Base-by-base conservation (phyloP, 2,888 invertebrate species). In the Opisthograptis luteolata region DNA sequence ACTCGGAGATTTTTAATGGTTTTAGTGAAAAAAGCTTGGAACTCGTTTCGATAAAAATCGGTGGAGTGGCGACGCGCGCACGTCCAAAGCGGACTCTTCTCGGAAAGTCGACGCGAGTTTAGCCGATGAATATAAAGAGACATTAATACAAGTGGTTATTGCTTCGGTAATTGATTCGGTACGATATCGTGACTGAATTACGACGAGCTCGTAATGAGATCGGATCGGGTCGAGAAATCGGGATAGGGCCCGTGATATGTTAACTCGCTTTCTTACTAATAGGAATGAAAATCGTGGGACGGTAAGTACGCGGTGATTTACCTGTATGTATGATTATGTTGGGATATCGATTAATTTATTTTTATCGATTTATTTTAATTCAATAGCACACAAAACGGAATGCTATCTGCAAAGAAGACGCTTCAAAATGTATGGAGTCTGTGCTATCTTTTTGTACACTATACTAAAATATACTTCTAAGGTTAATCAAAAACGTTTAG, bases 21-120 rank as follows among this genome's bases (percentile, higher is more conserved):
- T 60, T 51, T 50, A 60, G 43, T 59, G 48, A 62, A 67, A 61
- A 58, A 60, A 65, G 43, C 60, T 61, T 62, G 62, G 67, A 63
- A 63, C 68, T 58, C 42, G 68, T 68, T 65, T 61, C 66, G 72
- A 70, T 51, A 42, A 44, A 50, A 44, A 52, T 64, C 75, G 76
- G 70, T 70, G 62, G 60, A 66, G 62, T 70, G 59, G 64, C 70
- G 64, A 66, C 60, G 66, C 79, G 78, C 79, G 77, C 76, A 68
- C 64, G 45, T 35, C 9, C 32, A 19, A 30, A 22, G 9, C 22
- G 15, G 34, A 17, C 6, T 9, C 30, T 63, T 64, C 64, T 51
- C 27, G 35, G 64, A 64, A 63, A 40, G 37, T 40, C 27, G 17
- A 20, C 6, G 10, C 44, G 47, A 41, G 48, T 19, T 39, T 17